These are phyloP conservation scores for Atherinomorus stipes DNA, from an alignment of 2,113 vertebrate genomes.

Conservation along the genomic window DNA sequence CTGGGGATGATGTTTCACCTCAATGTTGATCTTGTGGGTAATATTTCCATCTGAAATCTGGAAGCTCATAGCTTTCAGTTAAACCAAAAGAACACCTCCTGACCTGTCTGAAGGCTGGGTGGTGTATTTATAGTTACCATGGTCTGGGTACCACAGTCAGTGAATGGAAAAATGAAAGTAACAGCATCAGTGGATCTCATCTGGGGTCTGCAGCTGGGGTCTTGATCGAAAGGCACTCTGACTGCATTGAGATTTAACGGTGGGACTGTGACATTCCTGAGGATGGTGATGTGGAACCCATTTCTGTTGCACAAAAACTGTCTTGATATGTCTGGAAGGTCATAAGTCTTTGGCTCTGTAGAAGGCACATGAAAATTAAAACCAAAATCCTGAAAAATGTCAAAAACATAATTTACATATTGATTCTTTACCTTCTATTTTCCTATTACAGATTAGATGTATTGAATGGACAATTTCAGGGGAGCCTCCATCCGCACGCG, in stretches of 20 bases:
- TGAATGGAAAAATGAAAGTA: conserved; percentile 60
- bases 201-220: conserved; percentile 32
- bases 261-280: conserved; percentile 44
- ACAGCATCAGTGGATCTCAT: conserved; percentile 31
- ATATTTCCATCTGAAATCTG: conserved; percentile 51
- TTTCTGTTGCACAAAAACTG: conserved; percentile 44
- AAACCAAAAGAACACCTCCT: neutral
- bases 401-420: neutral
- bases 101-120: neutral
- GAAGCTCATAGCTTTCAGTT: neutral
- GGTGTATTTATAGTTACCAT: conserved; percentile 38
- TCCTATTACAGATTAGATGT: conserved; percentile 34
- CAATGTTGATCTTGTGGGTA: conserved; percentile 58
- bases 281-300: conserved; percentile 60
- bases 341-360: conserved; percentile 31
- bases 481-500: conserved; percentile 7
- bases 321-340: neutral
- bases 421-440: conserved; percentile 23
- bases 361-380: neutral
- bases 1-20: conserved; percentile 23
- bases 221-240: conserved; percentile 40
- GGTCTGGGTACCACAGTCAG: conserved; percentile 47
- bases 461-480: conserved; percentile 33
- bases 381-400: neutral
- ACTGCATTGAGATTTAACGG: conserved; percentile 57